Evolutionary conservation across 2,888 invertebrate species (phyloP).

Genomic region (Mythimna albipuncta): DNA sequence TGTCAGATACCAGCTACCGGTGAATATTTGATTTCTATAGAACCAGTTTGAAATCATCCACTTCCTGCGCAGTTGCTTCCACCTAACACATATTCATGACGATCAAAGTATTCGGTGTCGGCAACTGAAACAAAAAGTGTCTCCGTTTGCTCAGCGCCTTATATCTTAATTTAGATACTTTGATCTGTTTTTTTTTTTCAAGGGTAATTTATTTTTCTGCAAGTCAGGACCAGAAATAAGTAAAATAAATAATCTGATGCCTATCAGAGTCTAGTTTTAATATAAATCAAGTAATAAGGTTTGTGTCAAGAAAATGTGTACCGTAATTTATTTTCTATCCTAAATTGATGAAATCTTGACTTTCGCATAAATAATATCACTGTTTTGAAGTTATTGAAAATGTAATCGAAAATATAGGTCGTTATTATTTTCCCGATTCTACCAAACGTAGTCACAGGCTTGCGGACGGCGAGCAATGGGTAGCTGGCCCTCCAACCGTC

Average conservation of each 20-base stretch:
- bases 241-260: neutral
- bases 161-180: neutral
- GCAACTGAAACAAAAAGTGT: no score
- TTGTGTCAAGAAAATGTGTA: constrained; percentile 24
- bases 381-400: neutral
- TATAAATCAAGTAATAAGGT: constrained; percentile 17
- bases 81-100: no score
- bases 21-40: no score
- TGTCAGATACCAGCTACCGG: no score
- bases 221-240: neutral
- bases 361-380: neutral
- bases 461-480: no score
- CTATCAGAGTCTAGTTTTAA: constrained; percentile 7
- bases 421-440: no score
- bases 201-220: neutral
- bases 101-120: no score
- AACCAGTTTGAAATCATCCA: no score
- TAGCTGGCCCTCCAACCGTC: no score
- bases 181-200: neutral
- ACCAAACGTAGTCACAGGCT: no score
- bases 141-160: neutral
- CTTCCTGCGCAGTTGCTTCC: no score
- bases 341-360: neutral
- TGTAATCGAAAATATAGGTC: neutral
- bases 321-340: constrained; percentile 12